These are phyloP conservation scores for Cristatella mucedo DNA, from an alignment of 2,888 invertebrate genomes.

Conservation along the genomic window DNA sequence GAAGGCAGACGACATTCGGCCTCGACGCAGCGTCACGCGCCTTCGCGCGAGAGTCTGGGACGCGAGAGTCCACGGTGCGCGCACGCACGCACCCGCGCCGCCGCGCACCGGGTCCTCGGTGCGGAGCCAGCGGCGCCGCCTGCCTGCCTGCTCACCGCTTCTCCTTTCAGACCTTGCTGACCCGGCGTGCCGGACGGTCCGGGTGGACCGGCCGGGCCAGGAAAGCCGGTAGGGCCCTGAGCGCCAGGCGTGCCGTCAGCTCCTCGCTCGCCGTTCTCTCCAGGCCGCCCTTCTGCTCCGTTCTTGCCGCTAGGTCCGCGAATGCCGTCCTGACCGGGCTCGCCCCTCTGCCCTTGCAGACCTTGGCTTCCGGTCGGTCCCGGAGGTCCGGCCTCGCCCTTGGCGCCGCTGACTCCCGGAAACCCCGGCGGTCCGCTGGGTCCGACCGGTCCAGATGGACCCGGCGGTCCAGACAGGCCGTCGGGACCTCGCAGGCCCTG, in stretches of 20 bases:
- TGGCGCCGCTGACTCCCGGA: conserved; percentile 3
- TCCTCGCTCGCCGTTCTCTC: conserved; percentile 7
- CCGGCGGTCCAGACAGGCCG: conserved; percentile 9
- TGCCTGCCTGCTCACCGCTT: too few relatives aligned
- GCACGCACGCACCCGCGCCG: too few relatives aligned
- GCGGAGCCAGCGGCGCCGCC: too few relatives aligned
- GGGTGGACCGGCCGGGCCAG: conserved; percentile 3
- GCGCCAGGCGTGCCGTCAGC: conserved; percentile 5
- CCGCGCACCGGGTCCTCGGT: too few relatives aligned
- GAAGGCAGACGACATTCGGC: too few relatives aligned
- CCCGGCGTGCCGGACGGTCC: conserved; percentile 6
- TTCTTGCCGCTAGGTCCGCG: conserved; percentile 1
- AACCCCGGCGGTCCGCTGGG: conserved; percentile 9
- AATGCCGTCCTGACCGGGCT: conserved; percentile 6
- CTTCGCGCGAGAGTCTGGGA: too few relatives aligned
- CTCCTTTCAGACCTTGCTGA: conserved; percentile 2
- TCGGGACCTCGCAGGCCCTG: conserved; percentile 4
- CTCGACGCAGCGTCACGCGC: too few relatives aligned
- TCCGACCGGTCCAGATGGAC: conserved; percentile 10
- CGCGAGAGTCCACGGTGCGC: too few relatives aligned
- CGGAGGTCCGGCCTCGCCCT: conserved; percentile 10
- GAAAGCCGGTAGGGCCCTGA: conserved; percentile 3
- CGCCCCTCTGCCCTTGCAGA: conserved; percentile 5
- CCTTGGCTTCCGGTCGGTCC: conserved; percentile 9
- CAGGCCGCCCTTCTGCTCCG: conserved; percentile 6